Base-by-base conservation (phyloP, 2,888 invertebrate genomes). In the Andrena bicolor region DNA sequence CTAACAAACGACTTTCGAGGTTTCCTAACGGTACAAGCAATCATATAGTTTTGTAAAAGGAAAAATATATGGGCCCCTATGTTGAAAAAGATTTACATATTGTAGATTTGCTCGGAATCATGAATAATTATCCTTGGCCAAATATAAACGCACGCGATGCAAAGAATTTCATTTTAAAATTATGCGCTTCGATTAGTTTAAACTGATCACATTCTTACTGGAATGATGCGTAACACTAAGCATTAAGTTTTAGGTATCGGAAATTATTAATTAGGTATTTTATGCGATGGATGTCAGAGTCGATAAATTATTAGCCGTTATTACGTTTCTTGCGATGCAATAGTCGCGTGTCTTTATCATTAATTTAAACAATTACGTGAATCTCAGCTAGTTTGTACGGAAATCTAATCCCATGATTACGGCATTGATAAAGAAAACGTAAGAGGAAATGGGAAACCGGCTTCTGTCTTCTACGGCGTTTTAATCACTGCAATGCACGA, bases 1-100 rank as follows among this genome's bases (percentile, higher is more conserved):
- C 64, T 75, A 58, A 66, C 64, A 63, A 82, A 71, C 69, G 81
- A 77, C 73, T 72, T 85, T 84, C 73, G 76, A 73, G 71, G 58
- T 80, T 76, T 84, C 75, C 75, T 88, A 80, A 80, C 66, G 58
- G 79, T 76, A 79, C 51, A 56, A 81, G 76, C 75, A 76, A 80
- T 80, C 76, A 72, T 74, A 72, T 87, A 86, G 53, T 76, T 88
- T 84, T 88, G 48, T 78, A 86, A 60, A 61, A 69, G 58, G 60
- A 63, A 64, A 61, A 71, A 30, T 83, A 77, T 82, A 77, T 66
- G 77, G 16, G 61, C 66, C 58, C 68, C 76, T 82, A 35, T 68
- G 58, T 30, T 64, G 23, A 5, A 64, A 81, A 68, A 76, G 35
- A 28, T 23, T 76, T 16, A 16, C 41, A 41, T 16, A 63, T 68